A percentile compares a stretch with the other conserved stretches of the same genome.
Evolutionary conservation across 2,797 vertebrate genomes (phyloP).

Genomic region (Echeneis naucrates): DNA sequence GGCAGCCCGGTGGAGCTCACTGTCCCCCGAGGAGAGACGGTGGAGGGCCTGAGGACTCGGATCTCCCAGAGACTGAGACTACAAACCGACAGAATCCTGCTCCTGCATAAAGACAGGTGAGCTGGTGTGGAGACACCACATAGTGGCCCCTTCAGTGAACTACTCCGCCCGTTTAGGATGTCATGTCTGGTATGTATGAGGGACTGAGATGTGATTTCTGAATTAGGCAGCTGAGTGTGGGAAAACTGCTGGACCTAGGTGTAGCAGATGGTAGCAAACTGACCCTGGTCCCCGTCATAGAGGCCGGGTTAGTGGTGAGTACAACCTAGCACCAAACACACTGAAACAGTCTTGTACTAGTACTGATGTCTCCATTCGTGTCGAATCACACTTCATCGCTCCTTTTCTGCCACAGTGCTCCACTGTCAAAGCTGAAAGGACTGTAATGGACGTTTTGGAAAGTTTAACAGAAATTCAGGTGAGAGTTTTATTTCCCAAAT

Average conservation of each 20-base stretch:
- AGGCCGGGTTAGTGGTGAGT: slow-evolving; percentile 91
- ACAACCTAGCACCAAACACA: not conserved
- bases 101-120: slow-evolving; percentile 93
- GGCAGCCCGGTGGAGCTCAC: slow-evolving; percentile 90
- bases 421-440: slow-evolving; percentile 87
- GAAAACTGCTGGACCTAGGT: slow-evolving; percentile 90
- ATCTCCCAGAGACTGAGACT: slow-evolving; percentile 90
- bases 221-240: slow-evolving; percentile 88
- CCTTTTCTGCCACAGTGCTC: slow-evolving; percentile 73
- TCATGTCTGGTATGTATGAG: not conserved
- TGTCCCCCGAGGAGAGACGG: slow-evolving; percentile 89
- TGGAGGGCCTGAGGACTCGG: slow-evolving; percentile 89
- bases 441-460: slow-evolving; percentile 92
- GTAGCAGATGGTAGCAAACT: slow-evolving; percentile 92
- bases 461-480: slow-evolving; percentile 95
- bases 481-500: slow-evolving; percentile 45
- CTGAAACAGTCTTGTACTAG: not conserved
- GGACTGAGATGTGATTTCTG: slow-evolving; percentile 12
- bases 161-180: not conserved
- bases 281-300: slow-evolving; percentile 91
- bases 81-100: slow-evolving; percentile 88
- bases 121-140: slow-evolving; percentile 50
- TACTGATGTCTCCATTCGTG: not conserved
- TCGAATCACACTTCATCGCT: not conserved
- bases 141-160: not conserved